Conservation (phyloP, 2,888 invertebrate species). For the Lysandra bellargus region DNA sequence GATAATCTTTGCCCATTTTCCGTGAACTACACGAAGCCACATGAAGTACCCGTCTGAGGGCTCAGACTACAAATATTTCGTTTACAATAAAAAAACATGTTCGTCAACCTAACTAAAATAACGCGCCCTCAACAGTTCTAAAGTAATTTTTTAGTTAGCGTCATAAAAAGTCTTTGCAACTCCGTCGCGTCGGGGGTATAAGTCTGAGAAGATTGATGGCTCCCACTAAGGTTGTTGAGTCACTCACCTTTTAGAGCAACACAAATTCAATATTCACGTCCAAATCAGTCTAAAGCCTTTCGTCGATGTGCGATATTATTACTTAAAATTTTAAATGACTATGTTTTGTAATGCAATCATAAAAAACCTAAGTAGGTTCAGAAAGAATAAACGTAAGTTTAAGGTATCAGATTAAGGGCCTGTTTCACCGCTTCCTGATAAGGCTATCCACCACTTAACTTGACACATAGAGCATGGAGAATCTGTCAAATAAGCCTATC, state of each 20-base stretch:
- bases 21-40: no score
- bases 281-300: not conserved
- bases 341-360: no score
- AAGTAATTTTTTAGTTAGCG: not conserved
- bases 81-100: no score
- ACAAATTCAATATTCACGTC: slow-evolving; percentile 8
- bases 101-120: no score
- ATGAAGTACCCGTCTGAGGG: no score
- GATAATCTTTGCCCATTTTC: no score
- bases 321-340: not conserved
- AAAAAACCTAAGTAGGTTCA: not conserved
- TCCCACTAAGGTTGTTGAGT: not conserved
- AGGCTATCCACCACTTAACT: no score
- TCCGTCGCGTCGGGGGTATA: slow-evolving; percentile 4
- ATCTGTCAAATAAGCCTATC: no score
- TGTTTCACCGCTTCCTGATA: no score
- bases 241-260: slow-evolving; percentile 10
- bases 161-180: slow-evolving; percentile 1
- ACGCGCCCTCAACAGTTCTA: not conserved
- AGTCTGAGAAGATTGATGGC: slow-evolving; percentile 2
- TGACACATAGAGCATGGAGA: no score
- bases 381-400: not conserved
- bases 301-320: not conserved
- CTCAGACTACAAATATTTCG: no score
- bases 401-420: not conserved